Conservation (phyloP, 2,797 vertebrate species). For the Lepidocolaptes lacrymiger region DNA sequence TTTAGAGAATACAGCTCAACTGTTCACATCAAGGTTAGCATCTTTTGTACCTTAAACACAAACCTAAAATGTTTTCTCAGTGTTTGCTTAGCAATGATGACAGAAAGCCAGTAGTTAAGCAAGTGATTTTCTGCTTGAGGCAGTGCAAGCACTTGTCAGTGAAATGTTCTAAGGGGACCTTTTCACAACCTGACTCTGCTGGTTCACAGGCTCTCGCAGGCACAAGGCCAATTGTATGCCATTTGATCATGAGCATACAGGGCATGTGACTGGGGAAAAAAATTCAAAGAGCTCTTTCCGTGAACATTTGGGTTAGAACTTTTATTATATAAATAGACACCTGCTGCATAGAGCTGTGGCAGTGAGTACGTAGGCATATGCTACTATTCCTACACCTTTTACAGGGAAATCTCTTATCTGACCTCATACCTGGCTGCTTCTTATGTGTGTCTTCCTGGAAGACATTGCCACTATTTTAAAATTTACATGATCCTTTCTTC, state of each 20-base stretch:
- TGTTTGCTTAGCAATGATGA: constrained; percentile 26
- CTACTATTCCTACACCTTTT: not conserved
- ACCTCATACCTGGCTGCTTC: not conserved
- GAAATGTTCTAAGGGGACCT: constrained; percentile 39
- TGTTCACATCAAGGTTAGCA: constrained; percentile 20
- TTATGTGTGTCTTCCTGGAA: not conserved
- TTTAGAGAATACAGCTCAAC: not conserved
- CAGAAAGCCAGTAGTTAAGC: constrained; percentile 23
- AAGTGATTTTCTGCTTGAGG: constrained; percentile 57
- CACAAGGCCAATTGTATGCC: not conserved
- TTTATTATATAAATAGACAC: not conserved
- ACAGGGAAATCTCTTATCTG: not conserved
- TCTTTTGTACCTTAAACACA: constrained; percentile 46
- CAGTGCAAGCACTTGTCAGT: constrained; percentile 47
- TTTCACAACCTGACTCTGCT: constrained; percentile 12
- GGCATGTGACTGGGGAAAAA: not conserved
- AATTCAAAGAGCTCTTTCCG: constrained; percentile 4
- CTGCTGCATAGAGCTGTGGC: not conserved
- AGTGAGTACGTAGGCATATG: not conserved
- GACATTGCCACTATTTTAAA: not conserved
- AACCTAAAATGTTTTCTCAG: constrained; percentile 18
- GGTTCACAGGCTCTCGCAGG: not conserved
- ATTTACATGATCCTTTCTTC: not conserved
- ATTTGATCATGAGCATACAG: not conserved
- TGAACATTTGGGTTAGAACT: not conserved